Base-by-base conservation (phyloP, 2,797 vertebrate species). In the Malacoraja senta region DNA sequence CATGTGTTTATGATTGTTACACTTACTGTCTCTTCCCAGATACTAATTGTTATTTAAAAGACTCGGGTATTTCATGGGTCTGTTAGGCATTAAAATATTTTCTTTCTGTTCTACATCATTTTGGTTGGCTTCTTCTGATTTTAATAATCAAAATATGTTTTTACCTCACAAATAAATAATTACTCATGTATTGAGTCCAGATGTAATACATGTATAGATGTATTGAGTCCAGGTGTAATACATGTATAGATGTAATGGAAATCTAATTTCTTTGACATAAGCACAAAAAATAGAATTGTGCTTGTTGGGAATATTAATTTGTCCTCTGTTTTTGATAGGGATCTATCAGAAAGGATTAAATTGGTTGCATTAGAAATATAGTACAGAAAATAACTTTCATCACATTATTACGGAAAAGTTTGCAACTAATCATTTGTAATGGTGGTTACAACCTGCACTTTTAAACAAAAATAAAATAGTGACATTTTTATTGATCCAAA, bases 81-180 rank as follows among this genome's bases (percentile, higher is more conserved):
- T 92, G 90, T 92, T 74, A n/a, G 76, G 38, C 71, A 92, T 92
- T 92, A 53, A 91, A 74, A 76, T 92, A 68, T 63, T 13, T 65
- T 86, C 32, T 26, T 44, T 91, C 15, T 38, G 35, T 44, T 72
- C 19, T 74, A 68, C 9, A 32, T 92, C 90, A 29, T 91, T 44
- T 38, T 68, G 44, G 90, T 53, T 92, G 10, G 29, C 24, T 58
- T 29, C 71, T 74, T 26, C 7, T 91, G 24, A 74, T 53, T 35
- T 58, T 1, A 29, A 26, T 53, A 76, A 58, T 92, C 76, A 71
- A 92, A 92, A 92, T 53, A 92, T 58, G 26, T 76, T 92, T 76
- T 32, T 53, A 13, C 12, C 35, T 91, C 71, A 53, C 35, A 38
- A 74, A 24, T 24, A 68, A 71, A 76, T 44, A 76, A 92, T 76